Conservation (phyloP, 1,140 invertebrate species). For the Leptestheria dahalacensis region DNA sequence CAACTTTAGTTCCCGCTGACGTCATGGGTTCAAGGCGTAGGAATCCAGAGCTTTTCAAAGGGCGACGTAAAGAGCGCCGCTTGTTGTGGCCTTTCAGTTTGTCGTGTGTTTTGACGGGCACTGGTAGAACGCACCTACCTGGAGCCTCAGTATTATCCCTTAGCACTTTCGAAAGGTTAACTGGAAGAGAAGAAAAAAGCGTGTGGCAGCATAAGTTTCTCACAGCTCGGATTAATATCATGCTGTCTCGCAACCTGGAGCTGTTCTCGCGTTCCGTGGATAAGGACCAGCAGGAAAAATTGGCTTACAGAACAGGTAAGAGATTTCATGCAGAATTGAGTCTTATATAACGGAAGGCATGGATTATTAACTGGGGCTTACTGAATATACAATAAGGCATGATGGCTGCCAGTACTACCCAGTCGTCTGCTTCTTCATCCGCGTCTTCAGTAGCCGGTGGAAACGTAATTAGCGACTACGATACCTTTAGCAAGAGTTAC, state of each 20-base stretch:
- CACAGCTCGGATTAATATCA: neutral
- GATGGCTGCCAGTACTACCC: neutral
- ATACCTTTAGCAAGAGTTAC: conserved; percentile 28
- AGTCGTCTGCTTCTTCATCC: neutral
- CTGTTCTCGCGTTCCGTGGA: neutral
- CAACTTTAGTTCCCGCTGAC: no score
- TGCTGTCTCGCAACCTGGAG: neutral
- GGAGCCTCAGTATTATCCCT: no score
- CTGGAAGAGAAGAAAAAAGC: no score
- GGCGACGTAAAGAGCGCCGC: neutral
- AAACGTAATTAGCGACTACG: conserved; percentile 4
- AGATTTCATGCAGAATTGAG: no score
- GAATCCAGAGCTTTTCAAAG: neutral
- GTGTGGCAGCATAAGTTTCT: no score
- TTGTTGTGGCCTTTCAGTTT: neutral
- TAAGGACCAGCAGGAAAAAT: neutral
- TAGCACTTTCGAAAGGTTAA: no score
- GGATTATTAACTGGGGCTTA: no score
- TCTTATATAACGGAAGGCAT: no score
- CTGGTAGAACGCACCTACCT: no score
- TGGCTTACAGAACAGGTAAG: neutral
- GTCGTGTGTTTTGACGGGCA: no score
- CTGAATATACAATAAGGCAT: neutral
- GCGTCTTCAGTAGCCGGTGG: neutral
- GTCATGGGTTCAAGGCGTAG: neutral